A percentile compares a stretch with the other conserved stretches of the same genome.
phyloP scores from a whole-genome alignment of 2,888 invertebrate genomes.

The Spicauda simplicius region DNA sequence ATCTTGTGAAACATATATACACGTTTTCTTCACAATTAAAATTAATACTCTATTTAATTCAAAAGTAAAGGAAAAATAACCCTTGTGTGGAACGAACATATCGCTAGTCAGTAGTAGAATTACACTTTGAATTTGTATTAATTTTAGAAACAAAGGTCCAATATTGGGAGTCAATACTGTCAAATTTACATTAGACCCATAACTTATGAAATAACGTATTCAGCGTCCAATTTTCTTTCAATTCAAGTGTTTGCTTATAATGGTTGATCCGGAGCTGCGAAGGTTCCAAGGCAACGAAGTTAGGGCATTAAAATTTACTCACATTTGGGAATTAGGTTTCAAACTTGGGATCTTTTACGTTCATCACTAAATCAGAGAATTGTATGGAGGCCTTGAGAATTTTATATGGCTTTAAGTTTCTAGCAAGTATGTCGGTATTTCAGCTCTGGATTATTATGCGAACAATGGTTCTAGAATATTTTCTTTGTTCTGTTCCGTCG shows the following conservation, averaged over 20 bases:
- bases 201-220: slow-evolving; percentile 4
- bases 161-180: neutral
- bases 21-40: too few species aligned
- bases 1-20: too few species aligned
- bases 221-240: slow-evolving; percentile 26
- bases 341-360: slow-evolving; percentile 31
- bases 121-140: too few species aligned
- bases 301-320: slow-evolving; percentile 33
- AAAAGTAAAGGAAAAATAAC: too few species aligned
- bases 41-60: too few species aligned
- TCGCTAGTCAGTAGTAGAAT: too few species aligned
- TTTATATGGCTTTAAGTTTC: slow-evolving; percentile 33
- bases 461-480: slow-evolving; percentile 25
- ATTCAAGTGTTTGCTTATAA: slow-evolving; percentile 7
- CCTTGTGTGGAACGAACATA: too few species aligned
- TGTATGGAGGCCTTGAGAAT: slow-evolving; percentile 34
- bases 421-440: slow-evolving; percentile 18
- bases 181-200: neutral
- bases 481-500: slow-evolving; percentile 18
- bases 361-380: slow-evolving; percentile 34
- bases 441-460: slow-evolving; percentile 20
- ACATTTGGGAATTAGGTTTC: slow-evolving; percentile 35
- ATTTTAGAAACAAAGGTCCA: neutral
- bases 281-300: slow-evolving; percentile 22
- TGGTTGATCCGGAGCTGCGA: neutral